Base-by-base conservation (phyloP, 2,888 invertebrate genomes). In the Chloroclystis v-ata region DNA sequence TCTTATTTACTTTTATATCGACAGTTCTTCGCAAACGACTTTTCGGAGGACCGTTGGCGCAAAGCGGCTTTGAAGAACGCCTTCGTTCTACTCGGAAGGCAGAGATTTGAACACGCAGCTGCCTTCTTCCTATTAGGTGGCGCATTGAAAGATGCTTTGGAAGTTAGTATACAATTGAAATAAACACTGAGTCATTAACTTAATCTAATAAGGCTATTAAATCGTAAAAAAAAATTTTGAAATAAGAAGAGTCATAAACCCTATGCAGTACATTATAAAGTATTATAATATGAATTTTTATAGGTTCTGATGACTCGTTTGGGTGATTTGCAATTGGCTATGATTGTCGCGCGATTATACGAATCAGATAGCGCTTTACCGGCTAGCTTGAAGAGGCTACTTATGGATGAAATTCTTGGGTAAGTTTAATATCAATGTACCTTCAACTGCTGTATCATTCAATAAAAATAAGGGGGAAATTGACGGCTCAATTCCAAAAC, bases 61-160 rank as follows among this genome's bases (percentile, higher is more conserved):
- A 98, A 97, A 72, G 98, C 99, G 0, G 99, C 99, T 0, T 78
- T 99, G 53, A 99, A 99, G 84, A 99, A 99, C 78, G 99, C 99
- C 0, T 99, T 97, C 73, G 97, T 97, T 1, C 82, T 99, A 30
- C 90, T 99, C 28, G 96, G 99, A 2, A 97, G 96, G 70, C 99
- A 99, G 79, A 80, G 98, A 39, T 99, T 99, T 75, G 95, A 97
- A 52, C 98, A 99, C 72, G 99, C 99, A 0, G 99, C 98, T 0
- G 99, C 98, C 0, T 99, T 99, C 88, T 99, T 99, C 82, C 89
- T 99, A 43, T 87, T 99, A 4, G 98, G 97, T 13, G 97, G 97
- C 13, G 95, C 97, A 25, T 82, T 99, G 24, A 94, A 95, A 63
- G 99, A 99, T 80, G 99, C 99, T 3, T 91, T 99, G 43, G 98